Evolutionary conservation across 64 coral and sea anemone species (phyloP).

Genomic region (Pachyseris speciosa): DNA sequence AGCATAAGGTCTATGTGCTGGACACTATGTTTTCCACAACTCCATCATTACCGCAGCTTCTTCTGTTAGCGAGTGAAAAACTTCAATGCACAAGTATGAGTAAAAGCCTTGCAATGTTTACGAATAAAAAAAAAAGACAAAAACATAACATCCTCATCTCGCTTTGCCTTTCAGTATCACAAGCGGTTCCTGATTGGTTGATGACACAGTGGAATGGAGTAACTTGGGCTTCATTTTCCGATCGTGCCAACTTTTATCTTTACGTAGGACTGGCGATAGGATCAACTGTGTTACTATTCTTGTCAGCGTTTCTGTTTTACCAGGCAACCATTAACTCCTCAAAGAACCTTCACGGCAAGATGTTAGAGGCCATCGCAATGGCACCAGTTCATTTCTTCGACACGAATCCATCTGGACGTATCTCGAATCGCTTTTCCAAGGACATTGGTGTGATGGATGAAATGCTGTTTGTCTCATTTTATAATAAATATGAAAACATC

Average conservation of each 20-base stretch:
- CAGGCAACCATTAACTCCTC: slow-evolving; percentile 18
- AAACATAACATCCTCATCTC: background rate
- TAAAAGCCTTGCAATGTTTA: no score
- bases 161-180: slow-evolving; percentile 17
- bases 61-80: no score
- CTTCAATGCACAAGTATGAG: no score
- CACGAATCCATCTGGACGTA: slow-evolving; percentile 51
- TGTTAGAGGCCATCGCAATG: background rate
- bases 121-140: no score
- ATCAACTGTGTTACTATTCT: background rate
- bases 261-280: slow-evolving; percentile 23
- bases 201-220: slow-evolving; percentile 34
- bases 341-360: slow-evolving; percentile 43
- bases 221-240: slow-evolving; percentile 1
- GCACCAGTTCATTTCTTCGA: slow-evolving; percentile 51
- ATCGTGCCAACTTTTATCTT: background rate
- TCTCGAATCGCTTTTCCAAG: slow-evolving; percentile 52
- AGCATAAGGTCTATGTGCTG: no score
- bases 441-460: slow-evolving; percentile 68
- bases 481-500: background rate
- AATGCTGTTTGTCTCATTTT: background rate
- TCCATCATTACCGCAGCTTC: no score
- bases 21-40: no score
- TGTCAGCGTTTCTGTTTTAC: background rate
- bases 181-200: slow-evolving; percentile 46